A percentile compares a stretch with the other conserved stretches of the same genome.
Evolutionary conservation across 1,140 invertebrate genomes (phyloP).

Genomic region (Onthophagus taurus): DNA sequence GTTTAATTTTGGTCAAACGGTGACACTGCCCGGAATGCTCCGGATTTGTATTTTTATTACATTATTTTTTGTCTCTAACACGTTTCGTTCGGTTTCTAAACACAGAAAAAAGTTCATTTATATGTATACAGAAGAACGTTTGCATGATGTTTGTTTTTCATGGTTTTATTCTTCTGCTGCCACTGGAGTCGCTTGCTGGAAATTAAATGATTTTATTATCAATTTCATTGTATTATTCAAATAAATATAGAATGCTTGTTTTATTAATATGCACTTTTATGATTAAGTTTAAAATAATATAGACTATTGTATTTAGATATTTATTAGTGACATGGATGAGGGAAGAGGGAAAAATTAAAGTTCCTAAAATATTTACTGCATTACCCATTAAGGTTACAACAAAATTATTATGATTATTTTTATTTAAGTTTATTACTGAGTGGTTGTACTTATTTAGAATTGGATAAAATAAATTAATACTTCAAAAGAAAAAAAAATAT

Average conservation of each 20-base stretch:
- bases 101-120: constrained; percentile 20
- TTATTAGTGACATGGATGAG: background rate
- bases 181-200: constrained; percentile 24
- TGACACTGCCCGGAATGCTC: constrained; percentile 31
- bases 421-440: too few relatives aligned
- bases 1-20: constrained; percentile 25
- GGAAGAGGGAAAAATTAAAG: too few relatives aligned
- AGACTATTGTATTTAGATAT: background rate
- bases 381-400: too few relatives aligned
- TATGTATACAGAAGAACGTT: constrained; percentile 25
- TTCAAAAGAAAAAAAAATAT: too few relatives aligned
- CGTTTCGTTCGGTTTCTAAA: too few relatives aligned
- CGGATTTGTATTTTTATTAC: constrained; percentile 13
- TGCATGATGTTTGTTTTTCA: constrained; percentile 1
- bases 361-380: too few relatives aligned
- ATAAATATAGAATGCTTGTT: background rate
- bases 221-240: background rate
- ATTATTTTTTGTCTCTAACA: constrained; percentile 18
- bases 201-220: constrained; percentile 13
- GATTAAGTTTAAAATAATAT: background rate
- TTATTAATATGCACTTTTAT: background rate
- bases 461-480: too few relatives aligned
- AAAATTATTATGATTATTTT: too few relatives aligned
- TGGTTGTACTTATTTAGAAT: too few relatives aligned
- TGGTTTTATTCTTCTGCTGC: constrained; percentile 30